Evolutionary conservation across 2,888 invertebrate genomes (phyloP).

Genomic region (Cantharis lateralis): DNA sequence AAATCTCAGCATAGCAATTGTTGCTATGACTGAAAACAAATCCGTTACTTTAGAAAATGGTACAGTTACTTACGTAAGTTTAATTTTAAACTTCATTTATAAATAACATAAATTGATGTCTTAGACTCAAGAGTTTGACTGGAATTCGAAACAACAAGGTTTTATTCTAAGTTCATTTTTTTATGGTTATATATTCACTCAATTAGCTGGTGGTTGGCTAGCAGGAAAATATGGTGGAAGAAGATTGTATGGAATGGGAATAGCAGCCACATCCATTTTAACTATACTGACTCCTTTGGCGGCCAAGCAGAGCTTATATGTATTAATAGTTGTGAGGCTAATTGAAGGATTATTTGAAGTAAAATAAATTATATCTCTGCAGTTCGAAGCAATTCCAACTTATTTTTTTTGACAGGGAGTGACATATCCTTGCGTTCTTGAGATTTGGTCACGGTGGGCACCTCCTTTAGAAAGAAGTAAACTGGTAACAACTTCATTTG

Average conservation of each 20-base stretch:
- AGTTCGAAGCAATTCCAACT: no score
- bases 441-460: conserved; percentile 84
- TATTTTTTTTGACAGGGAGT: conserved; percentile 62
- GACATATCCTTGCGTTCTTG: conserved; percentile 80
- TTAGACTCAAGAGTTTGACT: conserved; percentile 75
- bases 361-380: conserved; percentile 1
- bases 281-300: conserved; percentile 83
- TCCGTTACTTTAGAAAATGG: conserved; percentile 67
- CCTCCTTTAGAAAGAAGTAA: conserved; percentile 78
- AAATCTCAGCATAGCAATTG: conserved; percentile 90
- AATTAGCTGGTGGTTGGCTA: conserved; percentile 82
- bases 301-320: conserved; percentile 71
- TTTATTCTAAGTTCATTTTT: conserved; percentile 85
- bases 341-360: conserved; percentile 49
- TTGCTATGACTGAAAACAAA: conserved; percentile 84
- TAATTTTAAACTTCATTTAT: not conserved
- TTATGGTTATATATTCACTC: conserved; percentile 86
- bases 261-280: conserved; percentile 76
- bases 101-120: conserved; percentile 16
- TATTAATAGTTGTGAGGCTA: conserved; percentile 70
- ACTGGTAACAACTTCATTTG: conserved; percentile 81
- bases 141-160: conserved; percentile 79
- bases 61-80: conserved; percentile 63
- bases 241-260: conserved; percentile 77
- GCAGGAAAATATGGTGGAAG: conserved; percentile 86